These are phyloP conservation scores for Nyctereutes procyonoides DNA, from an alignment of 2,113 vertebrate genomes.

Conservation along the genomic window DNA sequence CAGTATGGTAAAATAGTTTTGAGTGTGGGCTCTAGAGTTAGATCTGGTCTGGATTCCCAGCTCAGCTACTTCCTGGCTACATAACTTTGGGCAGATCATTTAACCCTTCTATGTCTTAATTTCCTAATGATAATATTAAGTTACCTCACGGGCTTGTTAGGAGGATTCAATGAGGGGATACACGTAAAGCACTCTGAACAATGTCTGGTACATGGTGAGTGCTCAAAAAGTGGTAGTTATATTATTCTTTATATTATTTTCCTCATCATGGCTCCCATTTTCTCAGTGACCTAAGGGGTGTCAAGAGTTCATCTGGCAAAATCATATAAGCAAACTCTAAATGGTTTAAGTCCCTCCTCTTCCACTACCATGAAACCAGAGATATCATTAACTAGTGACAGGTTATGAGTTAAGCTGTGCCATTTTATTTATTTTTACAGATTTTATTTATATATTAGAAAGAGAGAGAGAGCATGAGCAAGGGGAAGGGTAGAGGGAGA, in stretches of 20 bases:
- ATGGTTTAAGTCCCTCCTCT: background rate
- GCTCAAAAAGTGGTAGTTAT: background rate
- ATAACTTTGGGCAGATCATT: constrained; percentile 30
- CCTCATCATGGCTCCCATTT: background rate
- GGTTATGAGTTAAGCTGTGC: background rate
- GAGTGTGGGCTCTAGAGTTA: constrained; percentile 31
- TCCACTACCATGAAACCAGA: background rate
- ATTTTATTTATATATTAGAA: background rate
- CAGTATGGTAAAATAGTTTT: background rate
- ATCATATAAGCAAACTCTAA: constrained; percentile 2
- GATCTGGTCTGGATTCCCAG: background rate
- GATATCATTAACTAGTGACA: background rate
- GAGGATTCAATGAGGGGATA: constrained; percentile 29
- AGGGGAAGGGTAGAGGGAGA: too few relatives aligned
- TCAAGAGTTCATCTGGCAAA: constrained; percentile 45
- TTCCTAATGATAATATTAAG: constrained; percentile 20
- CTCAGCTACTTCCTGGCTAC: constrained; percentile 1
- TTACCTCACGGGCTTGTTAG: background rate
- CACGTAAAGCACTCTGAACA: background rate
- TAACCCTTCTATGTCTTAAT: constrained; percentile 52
- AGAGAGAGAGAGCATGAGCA: background rate
- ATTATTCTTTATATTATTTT: constrained; percentile 29
- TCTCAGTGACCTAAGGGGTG: background rate
- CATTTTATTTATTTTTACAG: background rate
- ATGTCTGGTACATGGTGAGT: constrained; percentile 32